Evolutionary conservation across 2,888 invertebrate species (phyloP), one percentile per base, ranked within the genome.

Genomic region (Tridacna gigas): DNA sequence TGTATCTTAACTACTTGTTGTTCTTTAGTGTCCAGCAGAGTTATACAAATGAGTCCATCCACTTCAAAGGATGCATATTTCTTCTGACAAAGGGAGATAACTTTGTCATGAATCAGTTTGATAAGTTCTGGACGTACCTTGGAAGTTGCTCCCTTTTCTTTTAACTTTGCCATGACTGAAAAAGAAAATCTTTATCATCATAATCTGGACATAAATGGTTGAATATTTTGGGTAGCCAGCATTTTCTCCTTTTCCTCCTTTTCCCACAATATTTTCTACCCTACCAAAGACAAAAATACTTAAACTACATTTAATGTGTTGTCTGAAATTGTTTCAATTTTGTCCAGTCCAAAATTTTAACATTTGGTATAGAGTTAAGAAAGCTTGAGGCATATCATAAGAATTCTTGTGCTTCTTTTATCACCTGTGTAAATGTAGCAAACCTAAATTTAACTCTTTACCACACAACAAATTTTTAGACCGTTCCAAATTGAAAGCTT

Each of bases 1-100:
- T 90, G 90, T 47, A 90, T 89, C 82, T 90, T 90, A 3, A 90
- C 85, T 0, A 90, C 90, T 76, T 89, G 89, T 74, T 89, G 89
- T 25, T 89, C 88, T 65, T 79, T 82, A 0, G 86, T 81, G 71
- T 88, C 86, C 15, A 85, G 66, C 18, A 86, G 60, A 20, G 90
- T 88, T 18, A 90, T 89, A 67, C 90, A 90, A 26, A 90, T 89
- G 48, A 90, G 86, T 13, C 89, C 90, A 77, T 90, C 90, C 45
- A 90, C 86, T 75, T 90, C 90, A 15, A 84, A 77, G 18, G 79
- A 65, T n/a, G 73, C 65, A 63, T 89, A 90, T 37, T 82, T 86
- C 61, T 78, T 73, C 74, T 85, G 82, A 74, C 90, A 90, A 47
- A 90, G 78, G 45, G 84, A 80, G 48, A 90, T 74, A 63, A 90